A percentile compares a stretch with the other conserved stretches of the same genome.
phyloP scores from a whole-genome alignment of 1,140 invertebrate species.

The Tetragonula clypearis region DNA sequence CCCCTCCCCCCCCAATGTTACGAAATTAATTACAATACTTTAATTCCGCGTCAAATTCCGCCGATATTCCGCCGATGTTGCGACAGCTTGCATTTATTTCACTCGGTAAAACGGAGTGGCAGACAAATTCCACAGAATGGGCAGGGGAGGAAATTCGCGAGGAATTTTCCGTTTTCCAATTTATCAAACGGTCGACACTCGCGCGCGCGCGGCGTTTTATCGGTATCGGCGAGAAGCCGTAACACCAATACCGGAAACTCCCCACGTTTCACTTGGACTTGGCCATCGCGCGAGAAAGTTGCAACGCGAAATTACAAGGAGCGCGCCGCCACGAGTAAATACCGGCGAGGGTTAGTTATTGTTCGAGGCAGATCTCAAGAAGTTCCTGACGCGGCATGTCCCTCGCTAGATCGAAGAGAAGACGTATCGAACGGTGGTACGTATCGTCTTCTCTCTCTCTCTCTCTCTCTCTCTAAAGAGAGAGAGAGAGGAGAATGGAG shows the following conservation, averaged over 20 bases:
- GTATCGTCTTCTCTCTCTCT: not conserved
- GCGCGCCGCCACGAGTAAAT: not conserved
- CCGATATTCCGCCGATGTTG: not conserved
- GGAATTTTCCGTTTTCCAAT: not conserved
- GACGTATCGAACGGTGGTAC: constrained; percentile 43
- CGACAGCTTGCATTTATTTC: not conserved
- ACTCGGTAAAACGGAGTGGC: not conserved
- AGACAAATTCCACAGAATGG: not conserved
- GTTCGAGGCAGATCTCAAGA: constrained; percentile 20
- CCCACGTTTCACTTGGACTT: not conserved
- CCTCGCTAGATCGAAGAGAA: constrained; percentile 16
- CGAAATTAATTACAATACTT: no score
- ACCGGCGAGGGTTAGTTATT: constrained; percentile 5
- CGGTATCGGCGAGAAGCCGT: not conserved
- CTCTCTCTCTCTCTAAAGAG: no score
- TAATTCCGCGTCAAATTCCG: no score
- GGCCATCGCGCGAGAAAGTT: not conserved
- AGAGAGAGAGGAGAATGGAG: not conserved
- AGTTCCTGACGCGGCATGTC: constrained; percentile 22
- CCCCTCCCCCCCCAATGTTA: no score
- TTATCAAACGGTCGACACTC: constrained; percentile 1
- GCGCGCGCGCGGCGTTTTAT: not conserved
- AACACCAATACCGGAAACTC: not conserved
- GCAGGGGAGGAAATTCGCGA: not conserved
- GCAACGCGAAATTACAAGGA: constrained; percentile 25